These are phyloP conservation scores for Cyprinodon brontotheroides DNA, from an alignment of 2,113 vertebrate genomes.

Conservation along the genomic window DNA sequence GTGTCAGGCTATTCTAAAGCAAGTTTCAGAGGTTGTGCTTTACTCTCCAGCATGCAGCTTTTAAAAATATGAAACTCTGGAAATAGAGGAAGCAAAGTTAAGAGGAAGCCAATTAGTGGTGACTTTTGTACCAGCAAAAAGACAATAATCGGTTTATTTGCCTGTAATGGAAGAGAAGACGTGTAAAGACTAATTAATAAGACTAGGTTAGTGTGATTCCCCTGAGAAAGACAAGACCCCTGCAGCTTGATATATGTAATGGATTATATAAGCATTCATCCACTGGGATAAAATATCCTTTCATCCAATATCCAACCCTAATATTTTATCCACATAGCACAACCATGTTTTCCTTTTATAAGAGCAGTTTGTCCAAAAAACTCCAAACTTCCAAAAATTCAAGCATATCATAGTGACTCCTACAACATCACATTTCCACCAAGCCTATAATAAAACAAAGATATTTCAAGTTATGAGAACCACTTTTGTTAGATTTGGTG, in stretches of 20 bases:
- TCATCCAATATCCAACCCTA: slow-evolving; percentile 31
- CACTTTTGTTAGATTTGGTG: neutral
- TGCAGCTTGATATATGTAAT: slow-evolving; percentile 36
- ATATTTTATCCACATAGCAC: slow-evolving; percentile 31
- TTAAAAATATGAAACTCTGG: neutral
- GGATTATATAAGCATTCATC: slow-evolving; percentile 30
- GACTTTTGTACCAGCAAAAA: slow-evolving; percentile 13
- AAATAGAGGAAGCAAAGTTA: neutral
- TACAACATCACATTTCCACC: slow-evolving; percentile 7
- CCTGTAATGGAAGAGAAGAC: slow-evolving; percentile 18
- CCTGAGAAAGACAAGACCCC: slow-evolving; percentile 38
- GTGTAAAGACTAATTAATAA: slow-evolving; percentile 41
- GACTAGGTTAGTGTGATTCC: slow-evolving; percentile 29
- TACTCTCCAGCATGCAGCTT: slow-evolving; percentile 2
- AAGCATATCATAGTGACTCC: slow-evolving; percentile 24
- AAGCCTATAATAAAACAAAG: slow-evolving; percentile 23
- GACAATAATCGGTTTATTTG: slow-evolving; percentile 22
- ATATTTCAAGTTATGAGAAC: slow-evolving; percentile 25
- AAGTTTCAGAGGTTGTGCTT: neutral
- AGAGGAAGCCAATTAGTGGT: neutral
- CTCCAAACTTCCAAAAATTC: neutral
- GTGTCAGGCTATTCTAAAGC: neutral
- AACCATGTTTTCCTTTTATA: slow-evolving; percentile 10
- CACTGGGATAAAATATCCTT: slow-evolving; percentile 19
- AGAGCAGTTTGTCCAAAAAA: slow-evolving; percentile 36